Conservation (phyloP, 2,113 vertebrate species). For the Illadopsis cleaveri region DNA sequence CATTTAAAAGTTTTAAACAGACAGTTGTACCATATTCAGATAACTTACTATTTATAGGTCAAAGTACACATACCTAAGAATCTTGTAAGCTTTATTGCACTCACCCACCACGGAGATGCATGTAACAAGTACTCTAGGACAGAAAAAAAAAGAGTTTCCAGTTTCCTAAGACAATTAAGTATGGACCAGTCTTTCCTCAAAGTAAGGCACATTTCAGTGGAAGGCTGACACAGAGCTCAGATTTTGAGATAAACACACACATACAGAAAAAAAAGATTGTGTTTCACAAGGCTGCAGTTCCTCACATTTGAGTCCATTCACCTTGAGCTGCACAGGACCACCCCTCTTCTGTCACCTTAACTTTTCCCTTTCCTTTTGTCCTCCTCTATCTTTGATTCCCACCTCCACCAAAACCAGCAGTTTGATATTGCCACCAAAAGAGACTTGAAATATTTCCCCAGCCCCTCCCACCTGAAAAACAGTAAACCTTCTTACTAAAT, state of each 20-base stretch:
- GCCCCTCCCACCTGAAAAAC: background rate
- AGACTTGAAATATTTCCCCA: background rate
- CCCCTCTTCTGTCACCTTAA: background rate
- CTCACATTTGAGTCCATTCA: background rate
- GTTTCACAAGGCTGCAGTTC: background rate
- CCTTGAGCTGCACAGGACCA: background rate
- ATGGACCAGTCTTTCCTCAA: background rate
- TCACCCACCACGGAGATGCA: background rate
- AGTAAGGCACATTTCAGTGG: background rate
- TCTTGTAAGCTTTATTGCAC: background rate
- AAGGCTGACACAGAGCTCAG: background rate
- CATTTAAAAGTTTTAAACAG: background rate
- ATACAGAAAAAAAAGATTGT: background rate
- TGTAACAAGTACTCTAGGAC: background rate
- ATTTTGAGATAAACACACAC: background rate
- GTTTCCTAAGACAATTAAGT: background rate
- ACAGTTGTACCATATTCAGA: background rate
- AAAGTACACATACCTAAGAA: background rate
- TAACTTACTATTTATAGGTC: background rate
- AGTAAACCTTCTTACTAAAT: background rate
- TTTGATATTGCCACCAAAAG: background rate
- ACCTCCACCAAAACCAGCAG: background rate
- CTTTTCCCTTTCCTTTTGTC: background rate
- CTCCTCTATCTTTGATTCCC: background rate
- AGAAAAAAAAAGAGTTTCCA: background rate